Conservation (phyloP, 2,113 vertebrate genomes). For the Periophthalmus modestus region DNA sequence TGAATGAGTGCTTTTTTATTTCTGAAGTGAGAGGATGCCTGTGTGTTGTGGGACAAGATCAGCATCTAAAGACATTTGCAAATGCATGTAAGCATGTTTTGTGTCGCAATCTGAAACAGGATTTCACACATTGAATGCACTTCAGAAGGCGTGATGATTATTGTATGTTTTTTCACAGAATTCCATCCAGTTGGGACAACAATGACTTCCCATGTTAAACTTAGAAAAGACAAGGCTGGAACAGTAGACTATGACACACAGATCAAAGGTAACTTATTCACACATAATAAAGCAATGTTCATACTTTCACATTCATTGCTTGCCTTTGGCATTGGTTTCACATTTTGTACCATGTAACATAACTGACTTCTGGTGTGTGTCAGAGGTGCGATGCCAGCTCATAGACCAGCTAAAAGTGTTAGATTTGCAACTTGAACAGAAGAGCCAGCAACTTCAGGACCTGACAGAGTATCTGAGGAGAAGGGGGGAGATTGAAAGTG, state of each 20-base stretch:
- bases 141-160: not conserved
- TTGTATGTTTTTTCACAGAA: constrained; percentile 45
- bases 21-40: constrained; percentile 41
- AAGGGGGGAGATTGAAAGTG: constrained; percentile 84
- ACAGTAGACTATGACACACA: constrained; percentile 75
- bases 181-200: constrained; percentile 55
- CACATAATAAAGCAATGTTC: not conserved
- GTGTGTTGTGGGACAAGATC: not conserved
- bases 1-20: constrained; percentile 36
- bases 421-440: constrained; percentile 85
- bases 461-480: constrained; percentile 84
- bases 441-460: constrained; percentile 85
- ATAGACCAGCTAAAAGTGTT: constrained; percentile 84
- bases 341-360: not conserved
- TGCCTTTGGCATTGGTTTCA: constrained; percentile 1
- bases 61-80: not conserved
- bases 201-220: constrained; percentile 75
- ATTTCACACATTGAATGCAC: not conserved
- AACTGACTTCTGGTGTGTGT: not conserved
- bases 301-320: not conserved
- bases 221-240: constrained; percentile 62
- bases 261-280: constrained; percentile 71
- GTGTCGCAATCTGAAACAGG: not conserved
- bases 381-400: constrained; percentile 86
- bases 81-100: not conserved